Base-by-base conservation (phyloP, 2,113 vertebrate species). In the Cyanoliseus patagonus region DNA sequence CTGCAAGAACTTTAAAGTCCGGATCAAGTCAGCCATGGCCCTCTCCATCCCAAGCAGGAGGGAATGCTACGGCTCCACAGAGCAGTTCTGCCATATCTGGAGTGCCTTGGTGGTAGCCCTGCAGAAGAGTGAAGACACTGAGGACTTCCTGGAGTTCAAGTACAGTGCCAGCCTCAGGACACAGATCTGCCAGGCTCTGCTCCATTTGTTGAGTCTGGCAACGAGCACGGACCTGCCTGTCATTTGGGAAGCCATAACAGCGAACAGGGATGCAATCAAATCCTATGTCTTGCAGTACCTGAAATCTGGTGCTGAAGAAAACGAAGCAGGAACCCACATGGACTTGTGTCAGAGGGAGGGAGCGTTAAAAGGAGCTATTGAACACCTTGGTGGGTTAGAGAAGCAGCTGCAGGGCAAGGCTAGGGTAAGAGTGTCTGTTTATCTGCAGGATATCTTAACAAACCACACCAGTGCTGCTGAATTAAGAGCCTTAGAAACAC, bases 1-100 rank as follows among this genome's bases (percentile, higher is more conserved):
- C 39, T 99, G 99, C 96, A 99, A 99, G 97, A 99, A 99, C 97
- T 99, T 99, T 91, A 99, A 99, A 96, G 99, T 99, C 31, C 98
- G 99, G 19, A 99, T 99, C 97, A 98, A 99, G 85, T 99, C 99
- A 0, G 99, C 99, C 0, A 98, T 98, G 7, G 99, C 99, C 13
- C 98, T 99, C 59, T 97, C 99, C 1, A 83, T 99, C 55, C 99
- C 99, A 0, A 25, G 93, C 66, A 94, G 5, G 47, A 98, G 99
- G 57, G 83, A 96, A 4, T 97, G 97, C 89, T 99, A 99, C 0
- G 99, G 99, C 11, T 97, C 98, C 46, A 57, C 90, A 0, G 88
- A 97, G 68, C 98, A 98, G 67, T 99, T 99, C 27, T 66, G 86
- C 37, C 95, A 96, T 10, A 98, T 99, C 93, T 99, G 99, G 99